Evolutionary conservation across 2,113 vertebrate species (phyloP), one percentile per base, ranked within the genome.

Genomic region (Taurulus bubalis): DNA sequence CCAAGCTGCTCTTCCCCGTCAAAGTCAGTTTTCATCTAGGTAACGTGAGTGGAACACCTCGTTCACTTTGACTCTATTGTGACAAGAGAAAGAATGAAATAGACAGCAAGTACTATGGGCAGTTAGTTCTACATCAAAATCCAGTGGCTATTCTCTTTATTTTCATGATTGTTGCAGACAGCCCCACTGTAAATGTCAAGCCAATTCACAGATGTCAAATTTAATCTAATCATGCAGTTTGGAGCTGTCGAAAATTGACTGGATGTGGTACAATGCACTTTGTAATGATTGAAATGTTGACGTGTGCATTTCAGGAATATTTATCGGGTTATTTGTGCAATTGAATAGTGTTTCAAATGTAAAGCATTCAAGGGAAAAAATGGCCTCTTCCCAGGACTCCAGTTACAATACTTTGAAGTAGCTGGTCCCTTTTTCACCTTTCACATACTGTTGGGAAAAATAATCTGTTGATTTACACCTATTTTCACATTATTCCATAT

Each of bases 21-120:
- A 71, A 71, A 83, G 47, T 66, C 51, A 40, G 45, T 80, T 79
- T 74, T 77, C 42, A 82, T 85, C 64, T 79, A 42, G n/a, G 63
- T 56, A 38, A 56, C 22, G 2, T 64, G 74, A 78, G 47, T 20
- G 11, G 70, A 79, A 71, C 28, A 66, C 30, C 47, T 77, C 22
- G 3, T 75, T 80, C 77, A 60, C 66, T 73, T 47, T 60, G 24
- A 59, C 40, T 74, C 51, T 69, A 34, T 49, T 53, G 10, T 68
- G 70, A 59, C 34, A 64, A 53, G 22, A 65, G 24, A 38, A 15
- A 66, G 24, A 77, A 63, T 40, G 63, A 71, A 58, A 60, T 2
- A 72, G 51, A 82, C 79, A 85, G 55, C 53, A 3, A 67, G 53
- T 36, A 34, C 32, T 24, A 70, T 18, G 6, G 7, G 0, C 18